These are phyloP conservation scores for Epizoanthus ramosus DNA, from an alignment of 92 coral and sea anemone genomes.

Conservation along the genomic window DNA sequence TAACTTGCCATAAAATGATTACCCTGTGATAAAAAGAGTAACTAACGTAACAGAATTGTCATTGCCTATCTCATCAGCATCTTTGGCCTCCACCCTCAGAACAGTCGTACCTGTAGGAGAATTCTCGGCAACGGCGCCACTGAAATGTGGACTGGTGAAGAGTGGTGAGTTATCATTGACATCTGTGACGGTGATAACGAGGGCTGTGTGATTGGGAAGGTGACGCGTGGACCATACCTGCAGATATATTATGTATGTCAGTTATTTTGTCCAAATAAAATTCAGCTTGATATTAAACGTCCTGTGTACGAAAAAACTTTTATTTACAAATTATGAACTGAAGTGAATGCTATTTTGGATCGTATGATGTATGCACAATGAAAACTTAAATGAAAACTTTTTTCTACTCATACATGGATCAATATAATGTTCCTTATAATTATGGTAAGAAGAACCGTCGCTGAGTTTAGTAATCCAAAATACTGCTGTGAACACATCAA, in stretches of 20 bases:
- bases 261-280: neutral
- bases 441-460: no score
- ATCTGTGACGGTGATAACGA: constrained; percentile 65
- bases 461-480: no score
- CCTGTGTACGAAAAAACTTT: neutral
- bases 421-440: no score
- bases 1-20: neutral
- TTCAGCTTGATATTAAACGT: neutral
- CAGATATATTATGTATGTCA: neutral
- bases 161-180: constrained; percentile 77
- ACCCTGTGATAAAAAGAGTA: no score
- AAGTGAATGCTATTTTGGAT: neutral
- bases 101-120: constrained; percentile 67
- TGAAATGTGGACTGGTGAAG: constrained; percentile 55
- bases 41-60: neutral
- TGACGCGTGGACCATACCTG: constrained; percentile 77
- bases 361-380: no score
- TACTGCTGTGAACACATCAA: no score
- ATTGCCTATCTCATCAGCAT: constrained; percentile 70
- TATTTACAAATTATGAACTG: neutral
- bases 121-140: constrained; percentile 65
- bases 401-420: neutral
- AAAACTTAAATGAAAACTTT: neutral
- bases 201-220: constrained; percentile 77
- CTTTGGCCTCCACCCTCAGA: constrained; percentile 75